These are phyloP conservation scores for Huso huso DNA, from an alignment of 2,797 vertebrate species.

Conservation along the genomic window DNA sequence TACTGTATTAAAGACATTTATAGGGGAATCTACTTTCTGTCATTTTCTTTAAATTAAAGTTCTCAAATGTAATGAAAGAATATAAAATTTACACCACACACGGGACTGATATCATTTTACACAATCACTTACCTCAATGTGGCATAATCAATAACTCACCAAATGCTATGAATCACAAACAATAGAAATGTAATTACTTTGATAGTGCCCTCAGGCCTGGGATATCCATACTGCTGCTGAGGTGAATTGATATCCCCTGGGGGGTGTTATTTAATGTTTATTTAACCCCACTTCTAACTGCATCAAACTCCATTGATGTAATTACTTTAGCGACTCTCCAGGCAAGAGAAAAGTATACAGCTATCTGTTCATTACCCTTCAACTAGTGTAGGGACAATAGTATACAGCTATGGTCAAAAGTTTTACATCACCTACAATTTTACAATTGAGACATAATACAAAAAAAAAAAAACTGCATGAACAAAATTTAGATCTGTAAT, in stretches of 20 bases:
- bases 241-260: background rate
- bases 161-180: background rate
- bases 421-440: too few relatives aligned
- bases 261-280: background rate
- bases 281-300: background rate
- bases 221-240: background rate
- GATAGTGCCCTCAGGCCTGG: background rate
- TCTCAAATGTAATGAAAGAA: slow-evolving; percentile 14
- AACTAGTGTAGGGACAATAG: too few relatives aligned
- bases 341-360: too few relatives aligned
- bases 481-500: too few relatives aligned
- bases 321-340: background rate
- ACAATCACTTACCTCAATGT: background rate
- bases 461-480: too few relatives aligned
- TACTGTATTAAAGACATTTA: background rate
- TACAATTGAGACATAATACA: too few relatives aligned
- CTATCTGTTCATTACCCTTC: too few relatives aligned
- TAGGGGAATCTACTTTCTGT: background rate
- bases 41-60: background rate
- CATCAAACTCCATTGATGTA: background rate
- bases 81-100: slow-evolving; percentile 10
- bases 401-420: too few relatives aligned
- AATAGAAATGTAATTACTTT: background rate
- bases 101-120: slow-evolving; percentile 1
- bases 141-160: background rate